phyloP scores from a whole-genome alignment of 2,797 vertebrate species.

The Saxicola maurus region DNA sequence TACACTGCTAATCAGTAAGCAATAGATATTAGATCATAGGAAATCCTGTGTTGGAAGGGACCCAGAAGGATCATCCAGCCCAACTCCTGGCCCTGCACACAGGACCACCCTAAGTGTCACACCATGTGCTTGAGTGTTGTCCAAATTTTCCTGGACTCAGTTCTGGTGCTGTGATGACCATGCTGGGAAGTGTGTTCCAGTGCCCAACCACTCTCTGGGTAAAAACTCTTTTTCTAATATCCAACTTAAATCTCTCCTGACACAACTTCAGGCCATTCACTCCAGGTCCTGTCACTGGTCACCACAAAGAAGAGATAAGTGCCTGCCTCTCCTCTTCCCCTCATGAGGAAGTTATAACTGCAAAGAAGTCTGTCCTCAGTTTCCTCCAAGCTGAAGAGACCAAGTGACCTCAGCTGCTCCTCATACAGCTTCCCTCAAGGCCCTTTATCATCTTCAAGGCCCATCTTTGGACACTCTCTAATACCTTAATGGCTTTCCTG shows the following conservation, averaged over 20 bases:
- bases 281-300: too few relatives aligned
- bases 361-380: background rate
- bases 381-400: background rate
- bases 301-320: background rate
- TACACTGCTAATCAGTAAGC: background rate
- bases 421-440: background rate
- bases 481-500: background rate
- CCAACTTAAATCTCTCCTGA: background rate
- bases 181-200: background rate
- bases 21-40: background rate
- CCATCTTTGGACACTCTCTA: background rate
- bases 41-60: background rate
- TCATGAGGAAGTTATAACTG: accelerated
- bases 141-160: background rate
- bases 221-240: background rate
- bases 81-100: background rate
- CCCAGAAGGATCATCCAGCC: background rate
- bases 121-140: background rate
- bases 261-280: background rate
- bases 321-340: background rate
- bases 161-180: background rate
- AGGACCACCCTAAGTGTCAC: background rate
- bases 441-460: background rate
- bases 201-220: background rate
- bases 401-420: background rate